These are phyloP conservation scores for Cataglyphis albicans DNA, from an alignment of 2,888 invertebrate genomes.

Conservation along the genomic window DNA sequence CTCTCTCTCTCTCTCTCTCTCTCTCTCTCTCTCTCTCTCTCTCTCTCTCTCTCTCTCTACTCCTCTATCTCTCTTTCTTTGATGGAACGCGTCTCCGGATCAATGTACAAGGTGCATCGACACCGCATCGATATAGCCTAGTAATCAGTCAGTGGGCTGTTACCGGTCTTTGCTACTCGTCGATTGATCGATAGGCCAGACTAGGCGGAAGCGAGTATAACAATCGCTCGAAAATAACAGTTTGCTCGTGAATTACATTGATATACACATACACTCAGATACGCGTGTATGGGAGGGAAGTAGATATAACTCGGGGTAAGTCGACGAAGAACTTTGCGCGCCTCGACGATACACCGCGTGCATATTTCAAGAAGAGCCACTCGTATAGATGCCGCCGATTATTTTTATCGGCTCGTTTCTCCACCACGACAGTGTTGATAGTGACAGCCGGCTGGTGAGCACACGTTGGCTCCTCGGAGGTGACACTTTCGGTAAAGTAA, in stretches of 20 bases:
- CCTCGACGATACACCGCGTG: constrained; percentile 48
- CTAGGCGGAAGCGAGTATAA: background rate
- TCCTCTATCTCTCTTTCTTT: background rate
- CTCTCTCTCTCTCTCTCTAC: background rate
- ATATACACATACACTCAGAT: background rate
- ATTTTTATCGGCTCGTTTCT: constrained; percentile 58
- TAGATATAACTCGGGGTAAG: constrained; percentile 5
- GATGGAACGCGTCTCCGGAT: constrained; percentile 38
- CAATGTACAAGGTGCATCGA: constrained; percentile 57
- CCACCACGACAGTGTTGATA: constrained; percentile 17
- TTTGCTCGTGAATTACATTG: constrained; percentile 39
- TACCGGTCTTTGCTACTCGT: constrained; percentile 38
- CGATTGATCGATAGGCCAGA: constrained; percentile 47
- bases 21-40: background rate
- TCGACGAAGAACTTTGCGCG: constrained; percentile 54
- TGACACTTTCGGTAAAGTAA: constrained; percentile 25
- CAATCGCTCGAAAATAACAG: constrained; percentile 45
- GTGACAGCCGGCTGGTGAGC: background rate
- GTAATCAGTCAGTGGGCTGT: constrained; percentile 51
- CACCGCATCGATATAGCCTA: constrained; percentile 20
- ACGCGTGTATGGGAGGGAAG: background rate
- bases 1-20: background rate
- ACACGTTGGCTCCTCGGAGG: background rate
- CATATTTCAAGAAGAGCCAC: constrained; percentile 61
- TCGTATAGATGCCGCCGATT: constrained; percentile 54